Base-by-base conservation (phyloP, 2,888 invertebrate genomes). In the Chymomyza caudatula region DNA sequence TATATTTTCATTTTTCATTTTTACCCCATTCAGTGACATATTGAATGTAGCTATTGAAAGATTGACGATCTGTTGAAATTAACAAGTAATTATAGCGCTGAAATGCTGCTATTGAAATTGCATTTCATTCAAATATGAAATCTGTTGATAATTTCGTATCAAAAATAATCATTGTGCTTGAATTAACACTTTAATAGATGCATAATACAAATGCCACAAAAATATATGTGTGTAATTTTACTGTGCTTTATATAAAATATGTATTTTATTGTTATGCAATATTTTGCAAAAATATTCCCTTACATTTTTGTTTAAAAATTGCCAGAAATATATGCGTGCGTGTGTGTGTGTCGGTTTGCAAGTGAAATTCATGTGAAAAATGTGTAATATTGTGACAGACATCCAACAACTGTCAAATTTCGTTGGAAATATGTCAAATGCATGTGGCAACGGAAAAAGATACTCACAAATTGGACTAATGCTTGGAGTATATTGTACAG, bases 351-450 rank as follows among this genome's bases (percentile, higher is more conserved):
- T n/a, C n/a, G n/a, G n/a, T n/a, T n/a, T 23, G 6, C 58, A 63
- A 47, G 17, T 8, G 23, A 58, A 47, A 11, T 4, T 5, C 6
- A 4, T 11, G 3, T 1, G 11, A 4, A 6, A 29, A 47, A 19
- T 47, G 11, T 47, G 15, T 15, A 57, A 68, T 63, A 54, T 54
- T 57, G 56, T 76, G 71, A 62, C 63, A 37, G 65, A 58, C 44
- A 63, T 70, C 63, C 53, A 44, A 69, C 63, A 70, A 66, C 63
- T 81, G 84, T 81, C 76, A 74, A 65, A 77, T 60, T 54, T 47
- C 59, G 60, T 54, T 63, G 57, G 52, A 65, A 65, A 74, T 15
- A 47, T 70, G 74, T 69, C 76, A 69, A 60, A 59, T 54, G 49
- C 60, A 67, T 60, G 58, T 60, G 62, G 19, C 66, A n/a, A 15